Evolutionary conservation across 1,140 invertebrate species (phyloP), one percentile per base, ranked within the genome.

Genomic region (Conopomorpha cramerella): DNA sequence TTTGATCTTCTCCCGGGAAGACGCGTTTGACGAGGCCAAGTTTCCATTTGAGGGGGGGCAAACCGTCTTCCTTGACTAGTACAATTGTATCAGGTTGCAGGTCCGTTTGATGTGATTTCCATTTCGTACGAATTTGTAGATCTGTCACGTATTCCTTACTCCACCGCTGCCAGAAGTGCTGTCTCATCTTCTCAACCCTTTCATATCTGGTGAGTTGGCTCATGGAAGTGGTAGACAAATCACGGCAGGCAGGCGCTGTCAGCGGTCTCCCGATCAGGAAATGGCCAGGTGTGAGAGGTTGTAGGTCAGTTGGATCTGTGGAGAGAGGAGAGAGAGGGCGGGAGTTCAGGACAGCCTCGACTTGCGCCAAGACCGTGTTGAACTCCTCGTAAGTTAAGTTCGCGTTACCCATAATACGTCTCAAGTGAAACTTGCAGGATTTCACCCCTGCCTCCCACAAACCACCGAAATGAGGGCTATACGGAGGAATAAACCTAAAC

Each of bases 331-430:
- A 33, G 27, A 51, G 32, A 16, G 49, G 45, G 17, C 45, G 31
- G 25, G 42, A 51, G 14, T 48, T 48, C 2, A 56, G 43, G 15
- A 59, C 19, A 17, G 50, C 45, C 41, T 61, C 54, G 15, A 61
- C 51, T 48, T 58, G 55, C 28, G 49, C 14, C 23, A 61, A 46
- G 34, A 57, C 10, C 10, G 54, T 60, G 29, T 16, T 41, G 7
- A 51, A 34, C 30, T 57, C 51, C 36, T 57, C 54, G 23, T 44
- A 55, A n/a, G 49, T 58, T 2, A 55, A 33, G 13, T 43, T 39
- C n/a, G 36, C 36, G 28, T 53, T 50, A 11, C 43, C 47, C 27
- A 51, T 16, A 28, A 39, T 37, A 34, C 38, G 45, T 16, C 37
- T 25, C 25, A 44, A 26, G 19, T 41, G 42, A 25, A 36, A 38